Evolutionary conservation across 2,113 vertebrate species (phyloP).

Genomic region (Enhydra lutris): DNA sequence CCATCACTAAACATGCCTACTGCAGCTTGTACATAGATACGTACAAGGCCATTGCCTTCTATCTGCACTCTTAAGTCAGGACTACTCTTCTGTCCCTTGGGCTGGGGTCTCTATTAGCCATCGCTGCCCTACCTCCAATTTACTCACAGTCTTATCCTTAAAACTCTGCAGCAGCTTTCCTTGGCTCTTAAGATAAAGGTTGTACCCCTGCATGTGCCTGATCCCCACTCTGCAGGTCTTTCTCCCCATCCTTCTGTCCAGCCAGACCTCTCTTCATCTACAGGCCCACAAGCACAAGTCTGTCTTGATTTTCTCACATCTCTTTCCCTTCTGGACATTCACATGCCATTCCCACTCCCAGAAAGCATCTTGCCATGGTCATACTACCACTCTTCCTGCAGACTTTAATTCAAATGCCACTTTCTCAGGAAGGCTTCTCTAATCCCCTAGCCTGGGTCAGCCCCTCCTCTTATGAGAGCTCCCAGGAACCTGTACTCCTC

Average conservation of each 20-base stretch:
- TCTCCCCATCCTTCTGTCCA: neutral
- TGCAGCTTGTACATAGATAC: neutral
- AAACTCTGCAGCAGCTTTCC: neutral
- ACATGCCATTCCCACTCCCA: neutral
- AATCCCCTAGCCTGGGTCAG: neutral
- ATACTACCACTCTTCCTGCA: neutral
- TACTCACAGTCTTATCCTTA: neutral
- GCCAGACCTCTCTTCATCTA: neutral
- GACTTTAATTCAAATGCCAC: neutral
- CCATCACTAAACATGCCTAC: neutral
- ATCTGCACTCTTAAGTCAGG: neutral
- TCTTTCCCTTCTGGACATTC: neutral
- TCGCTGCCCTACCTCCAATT: neutral
- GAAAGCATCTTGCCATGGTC: neutral
- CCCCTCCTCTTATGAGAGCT: neutral
- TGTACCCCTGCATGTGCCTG: neutral
- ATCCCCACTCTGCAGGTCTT: neutral
- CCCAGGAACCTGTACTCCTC: neutral
- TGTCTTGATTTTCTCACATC: neutral
- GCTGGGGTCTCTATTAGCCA: neutral
- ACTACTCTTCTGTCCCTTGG: neutral
- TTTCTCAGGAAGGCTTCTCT: neutral
- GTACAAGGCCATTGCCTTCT: neutral
- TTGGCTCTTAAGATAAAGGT: neutral
- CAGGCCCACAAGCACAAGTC: neutral